A percentile compares a stretch with the other conserved stretches of the same genome.
These are phyloP conservation scores for Pangasius larnaudii DNA, from an alignment of 2,797 vertebrate genomes.

Conservation along the genomic window DNA sequence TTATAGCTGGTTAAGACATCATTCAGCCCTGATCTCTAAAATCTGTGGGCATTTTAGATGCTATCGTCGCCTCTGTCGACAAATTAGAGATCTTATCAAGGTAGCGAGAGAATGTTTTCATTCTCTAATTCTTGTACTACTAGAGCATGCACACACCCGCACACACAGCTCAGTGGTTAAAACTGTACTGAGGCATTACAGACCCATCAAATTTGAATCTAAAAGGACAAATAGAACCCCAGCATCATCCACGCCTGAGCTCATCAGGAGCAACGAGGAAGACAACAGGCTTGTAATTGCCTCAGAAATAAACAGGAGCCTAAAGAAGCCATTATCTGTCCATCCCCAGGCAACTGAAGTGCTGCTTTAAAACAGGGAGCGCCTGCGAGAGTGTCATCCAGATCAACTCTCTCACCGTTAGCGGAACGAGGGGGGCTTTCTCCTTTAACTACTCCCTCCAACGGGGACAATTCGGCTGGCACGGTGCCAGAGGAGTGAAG, in stretches of 20 bases:
- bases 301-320: constrained; percentile 56
- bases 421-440: constrained; percentile 25
- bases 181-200: constrained; percentile 25
- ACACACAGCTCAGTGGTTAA: constrained; percentile 17
- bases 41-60: constrained; percentile 55
- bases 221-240: constrained; percentile 8
- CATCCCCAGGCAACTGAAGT: constrained; percentile 55
- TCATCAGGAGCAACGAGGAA: constrained; percentile 26
- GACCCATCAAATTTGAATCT: constrained; percentile 26
- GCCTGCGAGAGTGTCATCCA: constrained; percentile 43
- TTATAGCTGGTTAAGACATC: constrained; percentile 43
- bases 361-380: constrained; percentile 52
- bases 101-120: constrained; percentile 47
- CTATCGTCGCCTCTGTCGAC: constrained; percentile 45
- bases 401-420: constrained; percentile 43
- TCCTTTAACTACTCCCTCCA: constrained; percentile 38
- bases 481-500: constrained; percentile 25
- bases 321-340: constrained; percentile 57
- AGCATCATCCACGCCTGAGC: constrained; percentile 17
- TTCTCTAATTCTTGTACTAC: constrained; percentile 31
- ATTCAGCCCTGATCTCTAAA: constrained; percentile 30
- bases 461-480: constrained; percentile 42
- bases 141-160: not conserved
- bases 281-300: constrained; percentile 51
- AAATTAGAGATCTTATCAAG: constrained; percentile 55